These are phyloP conservation scores for Podarcis muralis DNA, from an alignment of 2,113 vertebrate genomes.

Conservation along the genomic window DNA sequence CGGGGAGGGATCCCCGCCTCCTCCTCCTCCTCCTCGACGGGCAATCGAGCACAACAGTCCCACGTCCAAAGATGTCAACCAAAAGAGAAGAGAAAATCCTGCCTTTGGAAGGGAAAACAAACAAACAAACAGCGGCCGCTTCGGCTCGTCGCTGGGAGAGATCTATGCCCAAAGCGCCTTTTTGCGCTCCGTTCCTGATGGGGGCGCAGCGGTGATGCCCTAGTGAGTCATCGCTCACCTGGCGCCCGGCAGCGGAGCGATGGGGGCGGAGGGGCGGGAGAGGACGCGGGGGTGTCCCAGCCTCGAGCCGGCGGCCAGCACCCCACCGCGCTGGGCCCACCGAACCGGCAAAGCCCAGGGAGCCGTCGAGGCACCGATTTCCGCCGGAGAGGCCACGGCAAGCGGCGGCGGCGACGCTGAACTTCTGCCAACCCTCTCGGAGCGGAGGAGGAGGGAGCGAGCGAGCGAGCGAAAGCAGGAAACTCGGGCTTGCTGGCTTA, in stretches of 20 bases:
- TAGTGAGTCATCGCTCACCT: conserved; percentile 61
- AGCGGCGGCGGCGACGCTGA: conserved; percentile 29
- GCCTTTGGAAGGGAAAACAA: neutral
- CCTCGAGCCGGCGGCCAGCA: neutral
- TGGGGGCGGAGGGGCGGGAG: neutral
- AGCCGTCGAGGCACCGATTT: conserved; percentile 31
- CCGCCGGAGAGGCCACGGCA: conserved; percentile 8
- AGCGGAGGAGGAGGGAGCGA: neutral
- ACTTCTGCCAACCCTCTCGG: conserved; percentile 41
- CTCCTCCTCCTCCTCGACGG: conserved; percentile 22
- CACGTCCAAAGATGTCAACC: conserved; percentile 19
- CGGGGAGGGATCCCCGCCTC: conserved; percentile 19
- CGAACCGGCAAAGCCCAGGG: neutral
- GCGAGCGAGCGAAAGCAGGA: neutral
- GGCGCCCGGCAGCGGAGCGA: conserved; percentile 1
- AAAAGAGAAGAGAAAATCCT: conserved; percentile 11
- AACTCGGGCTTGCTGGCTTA: conserved; percentile 23
- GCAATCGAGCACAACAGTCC: conserved; percentile 38
- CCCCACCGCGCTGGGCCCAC: conserved; percentile 17
- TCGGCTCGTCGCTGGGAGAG: neutral
- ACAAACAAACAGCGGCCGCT: neutral
- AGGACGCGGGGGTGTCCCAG: conserved; percentile 21
- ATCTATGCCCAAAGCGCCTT: neutral
- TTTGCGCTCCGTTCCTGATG: neutral
- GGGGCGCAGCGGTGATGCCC: conserved; percentile 38